Base-by-base conservation (phyloP, 2,797 vertebrate species). In the Sciurus carolinensis region DNA sequence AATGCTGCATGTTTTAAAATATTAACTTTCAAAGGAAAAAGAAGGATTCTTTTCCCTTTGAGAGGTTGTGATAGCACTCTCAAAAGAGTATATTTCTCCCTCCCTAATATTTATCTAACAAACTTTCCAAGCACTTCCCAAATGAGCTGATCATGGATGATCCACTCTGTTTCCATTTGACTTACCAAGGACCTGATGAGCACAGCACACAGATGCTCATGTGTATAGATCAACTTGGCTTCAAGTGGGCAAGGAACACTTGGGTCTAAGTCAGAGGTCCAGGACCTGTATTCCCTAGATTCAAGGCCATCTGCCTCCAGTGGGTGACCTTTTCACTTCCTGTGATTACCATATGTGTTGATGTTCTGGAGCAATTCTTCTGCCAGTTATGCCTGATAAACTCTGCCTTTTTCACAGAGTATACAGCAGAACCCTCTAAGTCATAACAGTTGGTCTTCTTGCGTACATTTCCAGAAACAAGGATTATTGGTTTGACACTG, bases 1-100 rank as follows among this genome's bases (percentile, higher is more conserved):
- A 64, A 96, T 98, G 97, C 96, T 97, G 59, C 92, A 73, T 91
- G 95, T 94, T 76, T 69, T 91, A 93, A 94, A 96, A 97, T 28
- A 97, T 96, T 96, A 2, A 2, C 17, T 84, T 39, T 26, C 18
- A 44, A 22, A 88, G 39, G 30, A 64, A 64, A 82, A 52, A 52
- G 7, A 69, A 14, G 1, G 3, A 30, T 64, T 22, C 4, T 14
- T 14, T 54, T 57, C 14, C 15, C 33, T 50, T 36, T 76, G 24
- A 20, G 50, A 64, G 36, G 17, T 5, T n/a, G 0, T 30, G 20
- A 66, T 44, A 28, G 7, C n/a, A 80, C 4, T n/a, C 52, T 62
- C 77, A 76, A 42, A 77, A 96, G 80, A 96, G 75, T 33, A 36
- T 42, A 62, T 80, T 94, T 88, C 13, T 95, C 47, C 42, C n/a